A percentile compares a stretch with the other conserved stretches of the same genome.
These are phyloP conservation scores for Porites australiensis DNA, from an alignment of 64 coral and sea anemone genomes.

Conservation along the genomic window DNA sequence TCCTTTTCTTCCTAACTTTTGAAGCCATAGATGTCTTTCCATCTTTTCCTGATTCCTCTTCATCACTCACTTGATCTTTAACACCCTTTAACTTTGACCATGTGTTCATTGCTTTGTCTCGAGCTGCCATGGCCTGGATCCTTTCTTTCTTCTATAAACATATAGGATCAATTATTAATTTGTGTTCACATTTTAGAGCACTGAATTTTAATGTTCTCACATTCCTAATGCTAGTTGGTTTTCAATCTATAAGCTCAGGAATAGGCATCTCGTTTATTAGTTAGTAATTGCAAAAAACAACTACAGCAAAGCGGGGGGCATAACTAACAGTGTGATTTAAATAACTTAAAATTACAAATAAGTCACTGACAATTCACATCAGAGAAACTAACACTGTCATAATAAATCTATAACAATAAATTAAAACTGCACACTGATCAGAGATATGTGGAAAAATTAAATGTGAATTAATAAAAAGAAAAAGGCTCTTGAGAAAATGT, in stretches of 20 bases:
- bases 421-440: background rate
- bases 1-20: constrained; percentile 10
- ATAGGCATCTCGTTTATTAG: background rate
- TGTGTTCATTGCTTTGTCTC: background rate
- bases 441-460: background rate
- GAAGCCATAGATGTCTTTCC: background rate
- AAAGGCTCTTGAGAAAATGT: background rate
- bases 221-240: background rate
- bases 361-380: background rate
- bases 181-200: background rate
- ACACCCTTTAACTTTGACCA: background rate
- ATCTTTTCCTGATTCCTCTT: background rate
- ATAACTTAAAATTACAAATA: background rate
- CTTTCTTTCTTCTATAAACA: background rate
- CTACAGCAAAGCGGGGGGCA: background rate
- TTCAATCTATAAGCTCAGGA: background rate
- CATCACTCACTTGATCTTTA: background rate
- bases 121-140: background rate
- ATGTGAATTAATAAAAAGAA: too few relatives aligned
- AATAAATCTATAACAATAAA: background rate
- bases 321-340: background rate
- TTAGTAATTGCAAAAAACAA: background rate
- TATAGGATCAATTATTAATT: background rate
- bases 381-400: background rate
- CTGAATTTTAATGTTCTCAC: background rate